Evolutionary conservation across 1,140 invertebrate genomes (phyloP), one percentile per base, ranked within the genome.

Genomic region (Camponotus floridanus): DNA sequence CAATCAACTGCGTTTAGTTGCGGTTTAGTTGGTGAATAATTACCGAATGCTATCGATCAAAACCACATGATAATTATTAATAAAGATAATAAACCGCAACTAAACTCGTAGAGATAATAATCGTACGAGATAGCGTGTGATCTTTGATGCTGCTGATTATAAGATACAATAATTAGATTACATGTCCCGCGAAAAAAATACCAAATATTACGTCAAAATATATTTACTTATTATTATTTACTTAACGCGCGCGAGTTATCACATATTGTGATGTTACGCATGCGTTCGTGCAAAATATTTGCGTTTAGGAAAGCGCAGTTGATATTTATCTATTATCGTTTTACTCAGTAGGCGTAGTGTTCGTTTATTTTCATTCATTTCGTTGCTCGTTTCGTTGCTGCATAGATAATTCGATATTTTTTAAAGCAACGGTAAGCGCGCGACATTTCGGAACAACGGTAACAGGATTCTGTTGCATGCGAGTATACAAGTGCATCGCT

Each of bases 31-130:
- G 0, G 36, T 42, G 9, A n/a, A 64, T n/a, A 76, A 76, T 76
- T 62, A 45, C 33, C 21, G 36, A 61, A 39, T 51, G 15, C 36
- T 42, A 3, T 3, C n/a, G 18, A 7, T 6, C 15, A 61, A 61
- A 61, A 61, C 74, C 57, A 33, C 57, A 61, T 6, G 39, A 15
- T 42, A 31, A 76, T 76, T 61, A 76, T 42, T 64, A 76, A 62
- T 64, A 36, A n/a, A 76, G 57, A 76, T 45, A 64, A 59, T 18
- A 74, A 59, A 6, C n/a, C 51, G n/a, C 71, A 74, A 33, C n/a
- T n/a, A n/a, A n/a, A n/a, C 6, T 74, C 51, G 26, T 48, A 31
- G 26, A 57, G 45, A 36, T 57, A 21, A 21, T 33, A n/a, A n/a
- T n/a, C n/a, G n/a, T n/a, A 57, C 26, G 26, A 6, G 6, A 13